Conservation (phyloP, 2,113 vertebrate species). For the Gadus chalcogrammus region DNA sequence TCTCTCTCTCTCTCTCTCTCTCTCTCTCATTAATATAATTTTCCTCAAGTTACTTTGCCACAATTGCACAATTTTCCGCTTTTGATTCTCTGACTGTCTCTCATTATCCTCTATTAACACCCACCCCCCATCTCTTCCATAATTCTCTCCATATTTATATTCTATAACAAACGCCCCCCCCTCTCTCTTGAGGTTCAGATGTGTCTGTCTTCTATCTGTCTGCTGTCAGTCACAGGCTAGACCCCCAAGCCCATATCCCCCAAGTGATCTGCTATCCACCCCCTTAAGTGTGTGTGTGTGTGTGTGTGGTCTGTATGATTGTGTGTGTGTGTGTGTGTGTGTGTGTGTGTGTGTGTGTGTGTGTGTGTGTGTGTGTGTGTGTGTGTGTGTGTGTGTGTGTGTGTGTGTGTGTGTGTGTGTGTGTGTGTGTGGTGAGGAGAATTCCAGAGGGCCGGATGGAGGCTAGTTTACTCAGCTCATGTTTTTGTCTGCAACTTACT, state of each 20-base stretch:
- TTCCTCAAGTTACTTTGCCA: not conserved
- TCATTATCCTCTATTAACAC: conserved; percentile 1
- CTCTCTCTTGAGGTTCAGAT: not conserved
- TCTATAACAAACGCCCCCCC: too few relatives aligned
- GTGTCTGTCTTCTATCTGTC: not conserved
- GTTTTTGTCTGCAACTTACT: not conserved
- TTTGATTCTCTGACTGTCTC: conserved; percentile 17
- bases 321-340: too few relatives aligned
- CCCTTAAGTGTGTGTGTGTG: too few relatives aligned
- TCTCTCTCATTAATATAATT: not conserved
- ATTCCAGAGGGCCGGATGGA: too few relatives aligned
- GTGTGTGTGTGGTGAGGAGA: too few relatives aligned
- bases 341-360: too few relatives aligned
- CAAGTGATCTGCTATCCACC: too few relatives aligned
- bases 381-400: too few relatives aligned
- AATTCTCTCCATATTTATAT: not conserved
- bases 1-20: not conserved
- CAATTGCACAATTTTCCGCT: conserved; percentile 14
- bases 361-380: too few relatives aligned
- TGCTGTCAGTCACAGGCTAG: not conserved
- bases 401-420: too few relatives aligned
- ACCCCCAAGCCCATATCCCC: not conserved
- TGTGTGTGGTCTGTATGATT: too few relatives aligned
- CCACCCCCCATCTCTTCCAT: not conserved
- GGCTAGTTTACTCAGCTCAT: too few relatives aligned